Evolutionary conservation across 1,140 invertebrate species (phyloP), one percentile per base, ranked within the genome.

Genomic region (Rhopalosiphum maidis): DNA sequence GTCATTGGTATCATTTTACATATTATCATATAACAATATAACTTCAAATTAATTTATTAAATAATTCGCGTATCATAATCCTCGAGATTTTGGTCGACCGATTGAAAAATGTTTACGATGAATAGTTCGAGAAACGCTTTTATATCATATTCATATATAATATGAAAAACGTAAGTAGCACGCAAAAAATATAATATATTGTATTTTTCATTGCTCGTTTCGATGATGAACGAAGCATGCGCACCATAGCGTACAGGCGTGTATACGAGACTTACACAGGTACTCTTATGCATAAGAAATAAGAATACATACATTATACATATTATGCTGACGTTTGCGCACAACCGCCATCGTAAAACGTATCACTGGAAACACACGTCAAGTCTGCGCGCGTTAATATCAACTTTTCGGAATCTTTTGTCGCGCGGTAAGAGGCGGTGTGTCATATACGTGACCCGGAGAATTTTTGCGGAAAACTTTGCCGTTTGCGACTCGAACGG

Each of bases 381-480:
- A 89, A 54, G 41, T 48, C 85, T 11, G 35, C 41, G 7, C n/a
- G 23, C 46, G 21, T 41, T 54, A 25, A 41, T 55, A 89, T 89
- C 88, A 55, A 89, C 88, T 89, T 89, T 55, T 15, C 35, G 35
- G 48, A 25, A 89, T 55, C 88, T 89, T 89, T 41, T 37, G 88
- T 55, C 86, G 46, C 21, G 8, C 15, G 11, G 15, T 11, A 48
- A n/a, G 83, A 41, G n/a, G 18, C n/a, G n/a, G 35, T 15, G 35
- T 25, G 43, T 30, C 15, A 35, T 21, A 85, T 15, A 88, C 86
- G 86, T 88, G 86, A 88, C 46, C 86, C 46, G 11, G 86, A 21
- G 48, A 88, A 60, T 90, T 90, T 90, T 90, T 90, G 55, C 11
- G 37, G 54, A 90, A 90, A 90, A 90, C 89, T 90, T 90, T 60